phyloP scores from a whole-genome alignment of 2,797 vertebrate species.

The Hirundo rustica region DNA sequence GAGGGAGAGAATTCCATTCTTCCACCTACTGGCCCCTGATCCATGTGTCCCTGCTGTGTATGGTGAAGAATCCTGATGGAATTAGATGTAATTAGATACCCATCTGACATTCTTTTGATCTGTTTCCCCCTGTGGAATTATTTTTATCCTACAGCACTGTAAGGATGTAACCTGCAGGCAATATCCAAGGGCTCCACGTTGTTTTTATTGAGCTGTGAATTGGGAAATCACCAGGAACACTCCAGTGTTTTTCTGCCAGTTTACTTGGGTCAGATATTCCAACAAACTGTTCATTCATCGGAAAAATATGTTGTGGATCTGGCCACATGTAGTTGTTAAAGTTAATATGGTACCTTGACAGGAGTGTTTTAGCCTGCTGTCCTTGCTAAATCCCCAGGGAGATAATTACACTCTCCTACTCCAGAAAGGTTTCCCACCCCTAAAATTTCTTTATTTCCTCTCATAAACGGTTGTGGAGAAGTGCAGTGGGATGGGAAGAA shows the following conservation, averaged over 20 bases:
- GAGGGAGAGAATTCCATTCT: too few species aligned
- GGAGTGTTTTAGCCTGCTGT: background rate
- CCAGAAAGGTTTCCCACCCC: background rate
- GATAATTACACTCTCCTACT: background rate
- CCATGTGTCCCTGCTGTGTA: background rate
- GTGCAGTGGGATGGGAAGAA: background rate
- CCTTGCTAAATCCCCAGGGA: background rate
- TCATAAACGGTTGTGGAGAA: background rate
- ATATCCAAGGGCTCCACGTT: rapidly evolving
- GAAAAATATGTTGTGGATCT: background rate
- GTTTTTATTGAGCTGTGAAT: background rate
- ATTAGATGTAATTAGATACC: background rate
- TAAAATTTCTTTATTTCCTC: background rate
- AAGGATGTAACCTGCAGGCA: background rate
- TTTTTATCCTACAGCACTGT: background rate
- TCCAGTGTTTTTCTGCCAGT: background rate
- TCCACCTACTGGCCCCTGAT: background rate
- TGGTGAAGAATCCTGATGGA: background rate
- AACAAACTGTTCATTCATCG: background rate
- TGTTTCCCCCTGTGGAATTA: background rate
- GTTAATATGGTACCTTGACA: background rate
- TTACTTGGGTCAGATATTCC: background rate
- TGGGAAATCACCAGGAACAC: background rate
- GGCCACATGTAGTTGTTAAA: background rate
- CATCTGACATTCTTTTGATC: background rate